Conservation (phyloP, 1,140 invertebrate species). For the Brachionus calyciflorus region DNA sequence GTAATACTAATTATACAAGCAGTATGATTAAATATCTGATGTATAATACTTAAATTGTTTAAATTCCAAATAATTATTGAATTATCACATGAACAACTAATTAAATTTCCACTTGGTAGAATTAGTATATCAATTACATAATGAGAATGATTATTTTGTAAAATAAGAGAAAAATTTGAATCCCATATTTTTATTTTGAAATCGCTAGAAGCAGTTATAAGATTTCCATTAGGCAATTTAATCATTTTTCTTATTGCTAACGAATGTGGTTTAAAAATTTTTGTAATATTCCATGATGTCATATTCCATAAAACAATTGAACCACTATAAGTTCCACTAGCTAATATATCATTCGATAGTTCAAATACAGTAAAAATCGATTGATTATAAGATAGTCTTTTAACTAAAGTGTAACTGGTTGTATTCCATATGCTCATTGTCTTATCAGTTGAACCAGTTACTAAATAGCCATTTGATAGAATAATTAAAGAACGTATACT, state of each 20-base stretch:
- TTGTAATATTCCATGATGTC: background rate
- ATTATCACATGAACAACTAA: background rate
- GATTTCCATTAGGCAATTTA: background rate
- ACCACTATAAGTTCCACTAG: background rate
- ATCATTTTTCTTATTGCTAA: background rate
- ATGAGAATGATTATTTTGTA: background rate
- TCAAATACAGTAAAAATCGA: background rate
- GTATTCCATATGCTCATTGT: background rate
- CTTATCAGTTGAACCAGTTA: background rate
- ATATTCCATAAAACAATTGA: slow-evolving; percentile 4
- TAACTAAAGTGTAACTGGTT: background rate
- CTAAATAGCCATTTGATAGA: background rate
- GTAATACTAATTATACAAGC: background rate
- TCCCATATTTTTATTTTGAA: background rate
- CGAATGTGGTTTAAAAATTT: background rate
- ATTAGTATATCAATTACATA: background rate
- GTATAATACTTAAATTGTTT: background rate
- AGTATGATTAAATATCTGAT: background rate
- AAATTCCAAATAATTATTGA: background rate
- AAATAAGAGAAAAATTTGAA: background rate
- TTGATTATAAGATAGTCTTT: background rate
- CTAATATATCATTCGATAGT: background rate
- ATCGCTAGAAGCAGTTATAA: background rate
- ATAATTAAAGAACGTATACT: slow-evolving; percentile 10
- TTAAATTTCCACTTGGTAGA: background rate